Evolutionary conservation across 2,888 invertebrate genomes (phyloP), one percentile per base, ranked within the genome.

Genomic region (Crioceris asparagi): DNA sequence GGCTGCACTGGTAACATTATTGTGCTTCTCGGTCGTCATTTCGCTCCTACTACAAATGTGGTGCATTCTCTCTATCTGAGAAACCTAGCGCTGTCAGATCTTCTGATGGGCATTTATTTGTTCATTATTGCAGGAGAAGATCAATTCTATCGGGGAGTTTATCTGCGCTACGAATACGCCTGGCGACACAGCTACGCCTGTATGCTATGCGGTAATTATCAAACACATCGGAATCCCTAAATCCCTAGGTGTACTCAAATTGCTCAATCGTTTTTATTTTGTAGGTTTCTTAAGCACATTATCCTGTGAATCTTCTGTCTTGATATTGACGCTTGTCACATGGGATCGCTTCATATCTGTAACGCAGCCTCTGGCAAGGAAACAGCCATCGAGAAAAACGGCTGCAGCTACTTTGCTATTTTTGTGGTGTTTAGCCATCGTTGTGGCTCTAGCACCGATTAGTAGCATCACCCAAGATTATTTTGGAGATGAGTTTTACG

Each of bases 101-200:
- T 77, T 4, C 58, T 77, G 21, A 77, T 77, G 77, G 75, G 75
- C 12, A 55, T 74, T 25, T 77, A 76, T 55, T 60, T 77, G 37
- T 66, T 75, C 39, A 61, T 71, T 21, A 74, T 77, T 40, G 77
- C 74, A 3, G 61, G 63, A 23, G 70, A 70, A 16, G 77, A 77
- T 53, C 53, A 61, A 29, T 52, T 58, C 23, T 63, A 66, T 51
- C 64, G 76, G 26, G 74, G 72, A 2, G 61, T 68, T 27, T 77
- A 77, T 50, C 65, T 77, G 18, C 57, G 62, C 10, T 64, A 74
- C 52, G 73, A 76, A 48, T 67, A 69, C 40, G 48, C 57, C 2
- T 77, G 77, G 77, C 62, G 75, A 7, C 67, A 70, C 45, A 72
- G 74, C 48, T 54, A 57, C 40, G 57, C 67, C 39, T 77, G 77